Base-by-base conservation (phyloP, 2,113 vertebrate genomes). In the Mola mola region DNA sequence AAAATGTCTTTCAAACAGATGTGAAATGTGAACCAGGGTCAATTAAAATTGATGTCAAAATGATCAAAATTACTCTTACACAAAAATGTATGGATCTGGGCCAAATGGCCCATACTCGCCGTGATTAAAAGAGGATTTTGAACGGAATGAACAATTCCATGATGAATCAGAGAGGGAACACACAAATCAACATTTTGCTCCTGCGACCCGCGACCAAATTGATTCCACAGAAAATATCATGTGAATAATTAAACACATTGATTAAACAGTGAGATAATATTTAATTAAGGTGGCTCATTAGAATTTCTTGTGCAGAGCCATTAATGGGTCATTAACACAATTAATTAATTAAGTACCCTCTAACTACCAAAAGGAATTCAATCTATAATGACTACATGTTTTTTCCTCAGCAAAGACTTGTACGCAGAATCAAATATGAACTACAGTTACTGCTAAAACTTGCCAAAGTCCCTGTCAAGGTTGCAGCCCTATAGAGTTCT, bases 181-280 rank as follows among this genome's bases (percentile, higher is more conserved):
- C 81, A 59, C 75, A 75, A n/a, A 85, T 86, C 85, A 79, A 79
- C 72, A 62, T 84, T 90, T 87, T 57, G 52, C 75, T 69, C 50
- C 75, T 38, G 67, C 42, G 51, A 83, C 83, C 77, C 57, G 25
- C 51, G 60, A 59, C 64, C 69, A 88, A 89, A 90, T 85, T 85
- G 86, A 91, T 91, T 88, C 82, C 66, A 52, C 64, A 15, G 84
- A 91, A 92, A 91, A 91, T 89, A 89, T 88, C 82, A 89, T 83
- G 84, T 91, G 89, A 91, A 91, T 92, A 91, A 93, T 92, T 92
- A 90, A 90, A 89, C 31, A 44, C 87, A 91, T 89, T 88, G 91
- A 92, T 93, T 91, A 92, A 92, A 89, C 89, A 87, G 83, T 89
- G 87, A 91, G 91, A 92, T 92, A 92, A 92, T 93, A 92, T 92